Evolutionary conservation across 2,113 vertebrate species (phyloP).

Genomic region (Tricholaema leucomelas): DNA sequence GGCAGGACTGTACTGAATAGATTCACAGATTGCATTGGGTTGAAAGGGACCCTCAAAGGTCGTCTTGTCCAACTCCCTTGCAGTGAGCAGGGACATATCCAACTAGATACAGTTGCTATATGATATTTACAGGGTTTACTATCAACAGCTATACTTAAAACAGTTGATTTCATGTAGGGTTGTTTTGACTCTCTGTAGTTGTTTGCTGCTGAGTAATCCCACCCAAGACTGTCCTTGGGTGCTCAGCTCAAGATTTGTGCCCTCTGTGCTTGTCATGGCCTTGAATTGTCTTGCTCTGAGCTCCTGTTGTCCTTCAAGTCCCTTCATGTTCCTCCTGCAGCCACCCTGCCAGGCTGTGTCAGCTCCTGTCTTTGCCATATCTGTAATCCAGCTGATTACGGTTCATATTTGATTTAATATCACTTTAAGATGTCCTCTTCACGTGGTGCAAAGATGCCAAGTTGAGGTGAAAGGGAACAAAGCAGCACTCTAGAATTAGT

Average conservation of each 20-base stretch:
- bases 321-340: neutral
- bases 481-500: neutral
- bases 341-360: neutral
- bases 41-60: too few species aligned
- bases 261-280: neutral
- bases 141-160: neutral
- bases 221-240: neutral
- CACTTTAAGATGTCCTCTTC: neutral
- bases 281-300: neutral
- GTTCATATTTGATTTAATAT: neutral
- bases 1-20: neutral
- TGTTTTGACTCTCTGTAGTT: neutral
- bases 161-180: neutral
- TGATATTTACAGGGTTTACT: neutral
- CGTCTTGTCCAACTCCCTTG: too few species aligned
- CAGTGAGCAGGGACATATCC: too few species aligned
- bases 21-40: too few species aligned
- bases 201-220: neutral
- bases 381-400: neutral
- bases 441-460: neutral
- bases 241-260: neutral
- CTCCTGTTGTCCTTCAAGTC: neutral
- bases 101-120: neutral
- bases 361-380: neutral
- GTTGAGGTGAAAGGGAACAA: neutral